Conservation (phyloP, 2,113 vertebrate genomes). For the Scomber colias region DNA sequence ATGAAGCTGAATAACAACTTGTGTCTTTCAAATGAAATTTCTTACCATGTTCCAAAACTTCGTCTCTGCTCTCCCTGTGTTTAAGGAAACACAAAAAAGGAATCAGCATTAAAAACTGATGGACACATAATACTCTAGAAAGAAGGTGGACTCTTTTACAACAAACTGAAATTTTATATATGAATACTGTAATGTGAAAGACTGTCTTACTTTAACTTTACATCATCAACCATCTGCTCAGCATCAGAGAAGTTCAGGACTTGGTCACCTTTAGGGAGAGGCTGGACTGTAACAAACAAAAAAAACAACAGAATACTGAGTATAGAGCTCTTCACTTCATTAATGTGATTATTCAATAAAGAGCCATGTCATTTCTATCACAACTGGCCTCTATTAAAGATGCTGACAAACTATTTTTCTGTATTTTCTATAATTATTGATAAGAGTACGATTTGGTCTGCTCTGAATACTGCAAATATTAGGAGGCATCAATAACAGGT, state of each 20-base stretch:
- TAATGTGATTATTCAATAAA: neutral
- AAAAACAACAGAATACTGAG: neutral
- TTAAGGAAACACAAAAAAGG: neutral
- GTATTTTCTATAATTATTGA: no score
- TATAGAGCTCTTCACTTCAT: neutral
- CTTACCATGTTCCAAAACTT: conserved; percentile 95
- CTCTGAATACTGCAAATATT: no score
- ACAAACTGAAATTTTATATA: neutral
- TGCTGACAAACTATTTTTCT: no score
- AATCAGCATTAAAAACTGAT: neutral
- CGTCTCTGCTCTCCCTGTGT: conserved; percentile 91
- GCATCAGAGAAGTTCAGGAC: conserved; percentile 97
- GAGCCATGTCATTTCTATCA: neutral
- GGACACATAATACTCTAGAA: neutral
- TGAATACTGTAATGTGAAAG: neutral
- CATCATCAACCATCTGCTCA: conserved; percentile 95
- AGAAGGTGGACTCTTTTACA: neutral
- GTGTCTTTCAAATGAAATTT: conserved; percentile 7
- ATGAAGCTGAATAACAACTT: neutral
- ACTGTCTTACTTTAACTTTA: conserved; percentile 91
- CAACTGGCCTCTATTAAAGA: no score
- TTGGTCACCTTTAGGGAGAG: conserved; percentile 95
- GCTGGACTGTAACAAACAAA: conserved; percentile 89
- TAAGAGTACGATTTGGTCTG: no score
- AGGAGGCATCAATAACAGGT: no score